Evolutionary conservation across 2,888 invertebrate species (phyloP), one percentile per base, ranked within the genome.

Genomic region (Agrochola circellaris): DNA sequence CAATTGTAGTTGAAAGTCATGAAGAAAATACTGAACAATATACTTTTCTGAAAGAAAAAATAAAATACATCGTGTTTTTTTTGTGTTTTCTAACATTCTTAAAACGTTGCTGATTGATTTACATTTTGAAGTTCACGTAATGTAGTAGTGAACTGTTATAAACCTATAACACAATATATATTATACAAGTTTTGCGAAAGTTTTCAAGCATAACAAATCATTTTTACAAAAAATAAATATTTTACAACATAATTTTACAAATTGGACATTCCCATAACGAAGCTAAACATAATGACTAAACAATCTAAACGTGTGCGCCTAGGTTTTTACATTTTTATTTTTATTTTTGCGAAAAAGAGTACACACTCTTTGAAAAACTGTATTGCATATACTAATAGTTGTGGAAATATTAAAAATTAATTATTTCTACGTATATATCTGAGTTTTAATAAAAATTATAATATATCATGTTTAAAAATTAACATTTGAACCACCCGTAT

Each of bases 401-500:
- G 86, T 88, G 88, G 77, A 83, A 81, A 77, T 82, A 87, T 82
- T 82, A 79, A 79, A 88, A 89, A 89, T 86, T 88, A 89, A 87
- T 87, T 88, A 91, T 84, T 88, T 88, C 87, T 88, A 87, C 85
- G 72, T 88, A 88, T 87, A 88, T 87, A 85, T 88, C 83, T 90
- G 88, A 88, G 81, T 82, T 87, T 85, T 78, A 74, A 82, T 89
- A 89, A 86, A 87, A 89, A 86, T 85, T 85, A 84, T 88, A 85
- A 88, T 82, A 83, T 87, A 89, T 83, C 82, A 82, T 84, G 75
- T 80, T 88, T 77, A 81, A 79, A 87, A 90, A 91, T 91, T 88
- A 91, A 81, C 77, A 83, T 86, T 93, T 94, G 93, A 95, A 95
- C 94, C 94, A 96, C 95, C 95, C 95, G 95, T 96, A 95, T 93